phyloP scores from a whole-genome alignment of 2,113 vertebrate genomes.

The Coracopsis vasa region DNA sequence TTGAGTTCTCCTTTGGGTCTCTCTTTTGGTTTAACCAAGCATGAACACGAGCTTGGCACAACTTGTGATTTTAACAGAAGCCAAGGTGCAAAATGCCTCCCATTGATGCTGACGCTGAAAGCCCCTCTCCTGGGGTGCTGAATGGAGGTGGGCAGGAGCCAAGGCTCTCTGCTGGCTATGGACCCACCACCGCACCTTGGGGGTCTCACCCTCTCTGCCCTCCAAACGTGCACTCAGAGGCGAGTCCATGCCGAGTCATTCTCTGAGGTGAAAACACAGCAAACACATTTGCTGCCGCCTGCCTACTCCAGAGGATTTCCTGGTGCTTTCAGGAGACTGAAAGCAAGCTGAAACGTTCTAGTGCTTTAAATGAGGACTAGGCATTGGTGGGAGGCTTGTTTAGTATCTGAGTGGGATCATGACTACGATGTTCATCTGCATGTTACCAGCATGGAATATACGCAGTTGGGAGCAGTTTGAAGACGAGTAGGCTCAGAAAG shows the following conservation, averaged over 20 bases:
- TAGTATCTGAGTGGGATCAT: slow-evolving; percentile 69
- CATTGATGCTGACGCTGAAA: fast-evolving
- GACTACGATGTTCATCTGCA: slow-evolving; percentile 71
- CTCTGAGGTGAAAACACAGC: not conserved
- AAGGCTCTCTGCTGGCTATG: not conserved
- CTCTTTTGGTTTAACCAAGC: not conserved
- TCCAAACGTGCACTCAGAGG: fast-evolving
- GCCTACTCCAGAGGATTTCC: slow-evolving; percentile 57
- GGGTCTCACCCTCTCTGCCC: not conserved
- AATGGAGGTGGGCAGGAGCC: not conserved
- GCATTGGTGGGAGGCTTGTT: slow-evolving; percentile 66
- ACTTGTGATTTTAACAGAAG: not conserved
- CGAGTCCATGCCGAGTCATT: fast-evolving
- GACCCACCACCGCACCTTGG: not conserved
- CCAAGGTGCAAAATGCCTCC: not conserved
- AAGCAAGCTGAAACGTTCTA: slow-evolving; percentile 37
- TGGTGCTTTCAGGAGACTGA: slow-evolving; percentile 13
- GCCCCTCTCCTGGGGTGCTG: not conserved
- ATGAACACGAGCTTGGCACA: not conserved
- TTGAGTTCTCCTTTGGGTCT: not conserved
- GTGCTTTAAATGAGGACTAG: slow-evolving; percentile 52
- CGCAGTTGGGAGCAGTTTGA: slow-evolving; percentile 43
- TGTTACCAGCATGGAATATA: slow-evolving; percentile 56
- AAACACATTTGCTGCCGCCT: not conserved
- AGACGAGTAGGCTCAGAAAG: slow-evolving; percentile 50